Evolutionary conservation across 2,113 vertebrate genomes (phyloP).

Genomic region (Bubo scandiacus): DNA sequence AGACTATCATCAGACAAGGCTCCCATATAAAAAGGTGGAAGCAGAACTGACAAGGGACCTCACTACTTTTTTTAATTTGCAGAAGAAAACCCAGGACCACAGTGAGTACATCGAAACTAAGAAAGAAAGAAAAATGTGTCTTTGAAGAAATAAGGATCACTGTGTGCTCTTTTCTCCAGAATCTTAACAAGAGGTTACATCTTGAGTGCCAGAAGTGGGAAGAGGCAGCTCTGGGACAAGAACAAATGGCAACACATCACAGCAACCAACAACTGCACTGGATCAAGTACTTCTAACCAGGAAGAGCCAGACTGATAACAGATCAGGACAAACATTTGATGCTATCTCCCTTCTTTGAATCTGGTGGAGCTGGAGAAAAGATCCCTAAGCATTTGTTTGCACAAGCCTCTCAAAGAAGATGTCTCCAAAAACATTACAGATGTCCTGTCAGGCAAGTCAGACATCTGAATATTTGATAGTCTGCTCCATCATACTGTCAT

Average conservation of each 20-base stretch:
- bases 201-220: not conserved
- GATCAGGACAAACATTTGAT: not conserved
- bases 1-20: not conserved
- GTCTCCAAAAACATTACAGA: not conserved
- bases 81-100: not conserved
- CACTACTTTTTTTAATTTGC: not conserved
- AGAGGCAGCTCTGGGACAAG: not conserved
- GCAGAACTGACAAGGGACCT: not conserved
- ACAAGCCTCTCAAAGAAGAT: not conserved
- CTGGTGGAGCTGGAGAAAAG: not conserved
- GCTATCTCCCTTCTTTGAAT: not conserved
- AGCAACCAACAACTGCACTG: not conserved
- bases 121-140: not conserved
- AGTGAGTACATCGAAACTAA: not conserved
- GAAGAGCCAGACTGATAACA: not conserved
- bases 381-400: not conserved
- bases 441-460: not conserved
- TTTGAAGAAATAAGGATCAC: not conserved
- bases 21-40: not conserved
- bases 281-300: not conserved
- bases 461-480: not conserved
- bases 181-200: not conserved
- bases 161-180: not conserved
- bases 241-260: not conserved
- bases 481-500: not conserved